A percentile compares a stretch with the other conserved stretches of the same genome.
These are phyloP conservation scores for Silurus meridionalis DNA, from an alignment of 2,113 vertebrate species.

Conservation along the genomic window DNA sequence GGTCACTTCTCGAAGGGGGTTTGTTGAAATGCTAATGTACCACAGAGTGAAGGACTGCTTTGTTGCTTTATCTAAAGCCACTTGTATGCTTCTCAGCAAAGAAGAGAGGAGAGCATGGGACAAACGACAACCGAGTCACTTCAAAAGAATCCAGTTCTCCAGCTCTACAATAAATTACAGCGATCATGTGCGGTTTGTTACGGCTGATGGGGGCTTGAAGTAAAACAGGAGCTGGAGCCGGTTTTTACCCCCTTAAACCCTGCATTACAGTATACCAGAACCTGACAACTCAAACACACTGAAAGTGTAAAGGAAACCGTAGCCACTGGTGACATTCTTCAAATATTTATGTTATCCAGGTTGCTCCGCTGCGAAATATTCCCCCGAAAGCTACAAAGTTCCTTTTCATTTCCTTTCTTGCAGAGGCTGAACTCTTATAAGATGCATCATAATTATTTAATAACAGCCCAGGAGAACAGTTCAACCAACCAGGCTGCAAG, in stretches of 20 bases:
- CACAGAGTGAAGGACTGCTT: constrained; percentile 53
- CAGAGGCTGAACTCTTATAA: constrained; percentile 17
- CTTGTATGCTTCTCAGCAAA: constrained; percentile 50
- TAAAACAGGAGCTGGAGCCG: background rate
- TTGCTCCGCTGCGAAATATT: constrained; percentile 46
- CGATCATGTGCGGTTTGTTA: constrained; percentile 22
- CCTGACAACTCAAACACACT: background rate
- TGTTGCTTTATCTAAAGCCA: constrained; percentile 48
- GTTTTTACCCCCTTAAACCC: background rate
- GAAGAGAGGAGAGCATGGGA: constrained; percentile 18
- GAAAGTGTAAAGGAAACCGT: background rate
- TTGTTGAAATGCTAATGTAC: constrained; percentile 67
- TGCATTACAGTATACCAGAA: background rate
- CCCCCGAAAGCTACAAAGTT: constrained; percentile 50
- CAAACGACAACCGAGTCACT: constrained; percentile 31
- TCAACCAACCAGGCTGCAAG: constrained; percentile 46
- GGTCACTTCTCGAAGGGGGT: background rate
- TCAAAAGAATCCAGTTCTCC: constrained; percentile 32
- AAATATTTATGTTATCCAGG: constrained; percentile 13
- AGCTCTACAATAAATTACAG: background rate
- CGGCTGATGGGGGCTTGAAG: background rate
- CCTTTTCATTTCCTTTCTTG: constrained; percentile 37
- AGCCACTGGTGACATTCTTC: background rate
- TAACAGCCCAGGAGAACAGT: constrained; percentile 49
- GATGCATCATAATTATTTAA: constrained; percentile 49